Percentiles rank a stretch among this genome's conserved stretches.
Evolutionary conservation across 2,797 vertebrate genomes (phyloP).

Genomic region (Gorsachius magnificus): DNA sequence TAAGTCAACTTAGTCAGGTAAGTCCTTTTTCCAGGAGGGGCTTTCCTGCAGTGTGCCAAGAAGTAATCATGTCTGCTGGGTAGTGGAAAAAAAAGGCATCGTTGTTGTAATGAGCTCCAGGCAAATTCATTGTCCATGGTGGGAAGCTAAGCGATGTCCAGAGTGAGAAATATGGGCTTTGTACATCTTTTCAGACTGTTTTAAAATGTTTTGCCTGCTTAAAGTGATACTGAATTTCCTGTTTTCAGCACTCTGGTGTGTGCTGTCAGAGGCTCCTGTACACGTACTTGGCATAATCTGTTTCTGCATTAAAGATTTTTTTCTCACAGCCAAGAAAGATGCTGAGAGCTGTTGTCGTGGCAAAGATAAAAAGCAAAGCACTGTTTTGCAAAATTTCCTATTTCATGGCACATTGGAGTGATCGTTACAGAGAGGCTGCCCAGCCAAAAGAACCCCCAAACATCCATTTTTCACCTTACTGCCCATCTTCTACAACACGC

Average conservation of each 20-base stretch:
- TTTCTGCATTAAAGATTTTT: neutral
- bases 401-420: neutral
- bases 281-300: neutral
- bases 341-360: accelerated
- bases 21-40: neutral
- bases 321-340: neutral
- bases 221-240: neutral
- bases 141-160: neutral
- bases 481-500: neutral
- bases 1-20: neutral
- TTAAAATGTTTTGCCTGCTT: neutral
- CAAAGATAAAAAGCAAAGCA: neutral
- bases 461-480: neutral
- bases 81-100: neutral
- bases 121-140: neutral
- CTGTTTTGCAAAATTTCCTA: neutral
- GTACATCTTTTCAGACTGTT: neutral
- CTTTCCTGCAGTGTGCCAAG: neutral
- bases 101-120: neutral
- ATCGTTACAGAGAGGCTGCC: neutral
- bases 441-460: neutral
- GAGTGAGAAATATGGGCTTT: neutral
- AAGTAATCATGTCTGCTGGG: neutral
- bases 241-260: neutral
- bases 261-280: neutral